Evolutionary conservation across 2,888 invertebrate genomes (phyloP).

Genomic region (Aromia moschata): DNA sequence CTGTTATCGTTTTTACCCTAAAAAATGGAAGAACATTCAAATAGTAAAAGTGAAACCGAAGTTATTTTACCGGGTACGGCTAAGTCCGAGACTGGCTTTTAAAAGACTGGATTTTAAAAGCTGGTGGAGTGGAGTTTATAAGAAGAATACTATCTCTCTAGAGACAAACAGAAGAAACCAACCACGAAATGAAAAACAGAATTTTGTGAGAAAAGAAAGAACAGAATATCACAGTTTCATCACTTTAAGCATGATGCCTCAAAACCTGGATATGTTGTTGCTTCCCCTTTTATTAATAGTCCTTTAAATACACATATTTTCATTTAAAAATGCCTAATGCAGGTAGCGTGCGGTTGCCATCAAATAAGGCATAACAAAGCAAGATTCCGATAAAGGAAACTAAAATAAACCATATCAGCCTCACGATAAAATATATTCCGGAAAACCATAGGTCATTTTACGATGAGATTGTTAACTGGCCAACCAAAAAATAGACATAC

Average conservation of each 20-base stretch:
- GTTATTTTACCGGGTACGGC: too few relatives aligned
- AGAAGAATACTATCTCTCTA: constrained; percentile 6
- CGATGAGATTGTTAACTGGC: constrained; percentile 8
- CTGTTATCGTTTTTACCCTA: too few relatives aligned
- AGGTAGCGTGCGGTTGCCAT: not conserved
- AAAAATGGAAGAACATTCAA: too few relatives aligned
- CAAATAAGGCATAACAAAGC: constrained; percentile 1
- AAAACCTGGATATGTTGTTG: constrained; percentile 5
- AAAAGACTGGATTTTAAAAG: constrained; percentile 3
- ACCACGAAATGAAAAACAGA: too few relatives aligned
- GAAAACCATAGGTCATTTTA: constrained; percentile 7
- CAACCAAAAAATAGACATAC: constrained; percentile 5
- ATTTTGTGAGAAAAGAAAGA: not conserved
- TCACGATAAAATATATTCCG: constrained; percentile 1
- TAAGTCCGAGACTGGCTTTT: too few relatives aligned
- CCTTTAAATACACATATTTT: constrained; percentile 6
- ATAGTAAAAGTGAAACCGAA: too few relatives aligned
- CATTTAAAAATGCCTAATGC: constrained; percentile 2
- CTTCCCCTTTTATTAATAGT: constrained; percentile 8
- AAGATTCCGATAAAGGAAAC: constrained; percentile 3
- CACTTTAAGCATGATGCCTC: constrained; percentile 7
- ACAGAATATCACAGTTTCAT: not conserved
- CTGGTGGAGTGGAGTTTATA: constrained; percentile 2
- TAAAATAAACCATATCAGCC: constrained; percentile 3
- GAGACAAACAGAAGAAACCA: constrained; percentile 4